phyloP scores from a whole-genome alignment of 2,888 invertebrate genomes.

The Xanthorhoe spadicearia region DNA sequence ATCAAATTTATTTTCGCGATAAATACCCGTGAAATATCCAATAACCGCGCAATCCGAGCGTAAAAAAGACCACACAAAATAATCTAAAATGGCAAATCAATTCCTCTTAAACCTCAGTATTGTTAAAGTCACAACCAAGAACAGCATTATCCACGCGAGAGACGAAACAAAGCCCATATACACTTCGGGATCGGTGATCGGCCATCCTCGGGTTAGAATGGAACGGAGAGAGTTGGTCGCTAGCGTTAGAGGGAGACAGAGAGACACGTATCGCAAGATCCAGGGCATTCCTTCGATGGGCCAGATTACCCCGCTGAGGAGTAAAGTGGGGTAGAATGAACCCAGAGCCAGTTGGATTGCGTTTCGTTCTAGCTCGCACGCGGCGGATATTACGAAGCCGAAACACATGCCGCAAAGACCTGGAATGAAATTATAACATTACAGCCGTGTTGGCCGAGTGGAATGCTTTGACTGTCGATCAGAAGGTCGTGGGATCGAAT shows the following conservation, averaged over 20 bases:
- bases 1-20: background rate
- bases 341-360: slow-evolving; percentile 97
- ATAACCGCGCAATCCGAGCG: background rate
- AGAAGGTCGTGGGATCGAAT: too few species aligned
- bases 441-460: too few species aligned
- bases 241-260: slow-evolving; percentile 93
- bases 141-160: slow-evolving; percentile 92
- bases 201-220: slow-evolving; percentile 95
- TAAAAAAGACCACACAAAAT: slow-evolving; percentile 34
- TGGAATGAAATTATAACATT: slow-evolving; percentile 53
- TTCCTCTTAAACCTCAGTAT: slow-evolving; percentile 93
- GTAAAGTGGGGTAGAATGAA: slow-evolving; percentile 96
- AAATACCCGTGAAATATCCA: background rate
- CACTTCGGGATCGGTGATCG: slow-evolving; percentile 91
- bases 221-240: slow-evolving; percentile 96
- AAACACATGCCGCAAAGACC: slow-evolving; percentile 98
- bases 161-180: slow-evolving; percentile 95
- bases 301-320: slow-evolving; percentile 98
- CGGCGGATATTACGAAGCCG: slow-evolving; percentile 96
- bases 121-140: slow-evolving; percentile 91
- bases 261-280: slow-evolving; percentile 91
- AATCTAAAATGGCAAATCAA: slow-evolving; percentile 67
- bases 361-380: slow-evolving; percentile 95
- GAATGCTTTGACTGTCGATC: too few species aligned
- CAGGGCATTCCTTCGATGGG: slow-evolving; percentile 98